Conservation (phyloP, 2,113 vertebrate species). For the Turnix velox region DNA sequence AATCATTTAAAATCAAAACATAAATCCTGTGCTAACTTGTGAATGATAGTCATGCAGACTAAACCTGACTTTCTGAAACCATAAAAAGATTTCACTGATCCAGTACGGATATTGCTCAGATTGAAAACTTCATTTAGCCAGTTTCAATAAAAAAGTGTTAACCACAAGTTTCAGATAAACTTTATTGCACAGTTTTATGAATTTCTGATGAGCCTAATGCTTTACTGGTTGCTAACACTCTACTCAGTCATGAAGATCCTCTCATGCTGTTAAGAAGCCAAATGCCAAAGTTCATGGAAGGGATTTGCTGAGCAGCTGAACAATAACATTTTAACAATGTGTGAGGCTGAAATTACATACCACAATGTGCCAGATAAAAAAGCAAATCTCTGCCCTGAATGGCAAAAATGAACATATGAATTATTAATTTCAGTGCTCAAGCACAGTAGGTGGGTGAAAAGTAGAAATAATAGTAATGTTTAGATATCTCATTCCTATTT, state of each 20-base stretch:
- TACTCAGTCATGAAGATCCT: not conserved
- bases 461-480: not conserved
- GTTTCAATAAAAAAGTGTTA: conserved; percentile 1
- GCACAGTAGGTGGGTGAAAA: not conserved
- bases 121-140: not conserved
- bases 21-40: not conserved
- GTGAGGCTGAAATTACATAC: not conserved
- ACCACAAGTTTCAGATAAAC: not conserved
- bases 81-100: not conserved
- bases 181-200: conserved; percentile 7
- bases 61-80: not conserved
- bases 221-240: not conserved
- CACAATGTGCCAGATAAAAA: not conserved
- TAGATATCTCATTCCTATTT: not conserved
- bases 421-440: not conserved
- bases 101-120: not conserved
- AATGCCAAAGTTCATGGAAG: not conserved
- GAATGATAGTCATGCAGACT: not conserved
- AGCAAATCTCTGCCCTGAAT: not conserved
- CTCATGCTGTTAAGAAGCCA: not conserved
- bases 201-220: not conserved
- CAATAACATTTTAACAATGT: not conserved
- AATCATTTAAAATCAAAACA: conserved; percentile 23
- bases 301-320: not conserved
- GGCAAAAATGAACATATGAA: not conserved